Conservation (phyloP, 2,888 invertebrate genomes). For the Mesochorus sp. region DNA sequence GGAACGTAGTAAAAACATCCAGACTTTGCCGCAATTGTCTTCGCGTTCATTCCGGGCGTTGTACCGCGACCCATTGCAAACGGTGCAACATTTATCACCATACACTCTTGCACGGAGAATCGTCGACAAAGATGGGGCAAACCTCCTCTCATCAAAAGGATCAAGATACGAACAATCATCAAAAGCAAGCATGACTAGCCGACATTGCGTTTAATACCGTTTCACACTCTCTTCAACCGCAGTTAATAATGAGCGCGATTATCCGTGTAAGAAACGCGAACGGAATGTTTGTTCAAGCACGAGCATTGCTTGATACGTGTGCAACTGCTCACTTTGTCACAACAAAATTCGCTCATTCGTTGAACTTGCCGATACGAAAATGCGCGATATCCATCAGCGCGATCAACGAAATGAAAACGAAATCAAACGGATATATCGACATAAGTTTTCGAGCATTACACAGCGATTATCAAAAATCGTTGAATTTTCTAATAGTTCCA, state of each 20-base stretch:
- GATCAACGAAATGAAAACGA: conserved; percentile 17
- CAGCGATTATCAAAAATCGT: background rate
- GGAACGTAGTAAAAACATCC: no score
- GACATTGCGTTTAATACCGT: background rate
- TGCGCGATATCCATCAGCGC: conserved; percentile 25
- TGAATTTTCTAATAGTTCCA: conserved; percentile 31
- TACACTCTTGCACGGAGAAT: conserved; percentile 39
- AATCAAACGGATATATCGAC: background rate
- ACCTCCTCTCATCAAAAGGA: background rate
- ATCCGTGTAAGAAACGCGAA: background rate
- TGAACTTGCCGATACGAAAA: background rate
- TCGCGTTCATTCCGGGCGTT: background rate
- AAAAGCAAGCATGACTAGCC: conserved; percentile 15
- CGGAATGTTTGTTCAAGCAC: background rate
- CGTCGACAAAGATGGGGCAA: background rate
- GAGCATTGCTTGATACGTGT: conserved; percentile 45
- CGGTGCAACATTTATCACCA: no score
- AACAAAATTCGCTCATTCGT: background rate
- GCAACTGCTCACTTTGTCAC: conserved; percentile 31
- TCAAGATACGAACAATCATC: background rate
- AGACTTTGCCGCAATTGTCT: no score
- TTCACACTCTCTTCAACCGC: background rate
- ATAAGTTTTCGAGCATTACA: background rate
- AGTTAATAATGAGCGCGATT: background rate
- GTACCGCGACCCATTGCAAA: no score